Percentiles rank a stretch among this genome's conserved stretches.
Evolutionary conservation across 2,113 vertebrate species (phyloP).

Genomic region (Salvator merianae): DNA sequence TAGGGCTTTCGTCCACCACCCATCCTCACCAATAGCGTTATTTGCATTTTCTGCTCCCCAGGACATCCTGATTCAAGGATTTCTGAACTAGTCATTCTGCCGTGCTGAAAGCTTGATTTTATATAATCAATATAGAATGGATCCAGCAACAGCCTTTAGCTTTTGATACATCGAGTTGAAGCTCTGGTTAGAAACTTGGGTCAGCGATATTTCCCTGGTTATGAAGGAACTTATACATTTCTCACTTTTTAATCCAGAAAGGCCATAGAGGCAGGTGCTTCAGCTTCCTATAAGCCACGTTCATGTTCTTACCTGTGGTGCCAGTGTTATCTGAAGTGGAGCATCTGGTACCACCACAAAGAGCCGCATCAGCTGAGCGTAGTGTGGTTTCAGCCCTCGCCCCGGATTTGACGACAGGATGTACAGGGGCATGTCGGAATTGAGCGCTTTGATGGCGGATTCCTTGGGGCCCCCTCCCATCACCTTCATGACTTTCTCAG

Average conservation of each 20-base stretch:
- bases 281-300: background rate
- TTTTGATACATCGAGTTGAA: too few relatives aligned
- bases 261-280: background rate
- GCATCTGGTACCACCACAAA: constrained; percentile 94
- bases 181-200: too few relatives aligned
- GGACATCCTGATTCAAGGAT: too few relatives aligned
- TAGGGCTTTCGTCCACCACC: too few relatives aligned
- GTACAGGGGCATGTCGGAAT: constrained; percentile 96
- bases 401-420: constrained; percentile 93
- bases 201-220: too few relatives aligned
- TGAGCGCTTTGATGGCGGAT: constrained; percentile 90
- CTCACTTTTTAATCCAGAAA: background rate
- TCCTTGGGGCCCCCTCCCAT: constrained; percentile 94
- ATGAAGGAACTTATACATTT: background rate
- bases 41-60: too few relatives aligned
- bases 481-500: constrained; percentile 96
- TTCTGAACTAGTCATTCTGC: too few relatives aligned
- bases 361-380: constrained; percentile 91
- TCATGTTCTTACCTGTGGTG: constrained; percentile 85
- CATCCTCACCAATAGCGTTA: too few relatives aligned
- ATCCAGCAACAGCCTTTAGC: too few relatives aligned
- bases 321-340: constrained; percentile 89
- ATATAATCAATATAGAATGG: too few relatives aligned
- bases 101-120: too few relatives aligned
- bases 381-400: constrained; percentile 92